Evolutionary conservation across 1,140 invertebrate species (phyloP).

Genomic region (Thrips palmi): DNA sequence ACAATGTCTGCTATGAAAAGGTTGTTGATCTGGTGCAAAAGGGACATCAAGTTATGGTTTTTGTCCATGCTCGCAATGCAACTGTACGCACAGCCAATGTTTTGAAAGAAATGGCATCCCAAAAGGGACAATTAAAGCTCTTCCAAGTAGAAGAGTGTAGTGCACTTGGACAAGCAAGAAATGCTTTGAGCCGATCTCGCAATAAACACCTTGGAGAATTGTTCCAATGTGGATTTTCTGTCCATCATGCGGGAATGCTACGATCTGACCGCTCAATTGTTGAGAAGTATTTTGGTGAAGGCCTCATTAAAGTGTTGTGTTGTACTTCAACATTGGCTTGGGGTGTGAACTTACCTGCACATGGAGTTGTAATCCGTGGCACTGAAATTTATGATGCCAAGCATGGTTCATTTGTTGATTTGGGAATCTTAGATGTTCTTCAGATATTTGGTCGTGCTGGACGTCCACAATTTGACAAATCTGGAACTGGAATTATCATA

Average conservation of each 20-base stretch:
- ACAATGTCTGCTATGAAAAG: conserved; percentile 87
- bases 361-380: conserved; percentile 95
- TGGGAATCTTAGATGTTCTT: conserved; percentile 92
- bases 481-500: conserved; percentile 87
- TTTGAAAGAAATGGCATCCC: conserved; percentile 54
- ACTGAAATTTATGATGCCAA: conserved; percentile 97
- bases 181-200: conserved; percentile 43
- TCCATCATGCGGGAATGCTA: conserved; percentile 94
- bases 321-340: conserved; percentile 97
- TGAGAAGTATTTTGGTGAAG: conserved; percentile 76
- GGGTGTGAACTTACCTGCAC: conserved; percentile 97
- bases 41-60: conserved; percentile 96
- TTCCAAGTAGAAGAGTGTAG: conserved; percentile 44
- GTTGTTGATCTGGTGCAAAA: conserved; percentile 67
- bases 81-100: conserved; percentile 72
- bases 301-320: conserved; percentile 80
- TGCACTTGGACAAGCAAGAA: conserved; percentile 37
- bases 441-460: conserved; percentile 99
- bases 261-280: conserved; percentile 66
- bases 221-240: conserved; percentile 73
- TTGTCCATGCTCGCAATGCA: conserved; percentile 94
- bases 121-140: conserved; percentile 45
- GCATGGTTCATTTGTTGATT: conserved; percentile 82
- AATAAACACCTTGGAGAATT: conserved; percentile 65
- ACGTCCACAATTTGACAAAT: conserved; percentile 79